Conservation (phyloP, 2,113 vertebrate genomes). For the Hypocryptadius cinnamomeus region DNA sequence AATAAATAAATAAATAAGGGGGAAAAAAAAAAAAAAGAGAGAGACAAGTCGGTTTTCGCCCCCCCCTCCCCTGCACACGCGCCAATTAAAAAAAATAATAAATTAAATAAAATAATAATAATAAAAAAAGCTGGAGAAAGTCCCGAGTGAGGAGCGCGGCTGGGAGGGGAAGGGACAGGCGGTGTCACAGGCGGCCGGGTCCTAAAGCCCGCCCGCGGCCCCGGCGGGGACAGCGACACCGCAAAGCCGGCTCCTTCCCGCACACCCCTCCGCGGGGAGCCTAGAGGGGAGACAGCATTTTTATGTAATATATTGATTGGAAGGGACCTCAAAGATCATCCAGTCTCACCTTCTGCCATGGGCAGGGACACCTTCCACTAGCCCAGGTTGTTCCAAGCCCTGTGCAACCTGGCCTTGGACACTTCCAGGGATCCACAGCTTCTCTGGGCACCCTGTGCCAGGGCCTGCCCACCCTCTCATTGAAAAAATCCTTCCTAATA, state of each 20-base stretch:
- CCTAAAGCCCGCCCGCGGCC: constrained; percentile 16
- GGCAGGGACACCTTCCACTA: background rate
- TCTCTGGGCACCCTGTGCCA: background rate
- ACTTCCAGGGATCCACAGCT: background rate
- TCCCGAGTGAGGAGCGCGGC: background rate
- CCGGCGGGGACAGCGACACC: background rate
- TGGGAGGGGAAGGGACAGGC: background rate
- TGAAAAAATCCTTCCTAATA: background rate
- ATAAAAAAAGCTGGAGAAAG: background rate
- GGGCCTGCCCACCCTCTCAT: fast-evolving
- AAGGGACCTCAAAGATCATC: background rate
- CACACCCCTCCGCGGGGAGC: no score
- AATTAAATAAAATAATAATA: background rate
- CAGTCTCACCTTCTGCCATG: background rate
- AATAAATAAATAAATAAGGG: background rate
- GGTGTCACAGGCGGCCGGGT: background rate
- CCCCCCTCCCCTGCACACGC: no score
- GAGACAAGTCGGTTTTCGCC: background rate
- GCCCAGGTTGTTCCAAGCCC: fast-evolving
- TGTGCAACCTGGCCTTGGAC: fast-evolving
- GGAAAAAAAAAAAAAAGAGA: background rate
- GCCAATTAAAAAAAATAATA: no score
- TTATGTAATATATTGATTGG: no score
- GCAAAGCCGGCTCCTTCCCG: fast-evolving
- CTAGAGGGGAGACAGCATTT: fast-evolving